Conservation (phyloP, 2,888 invertebrate genomes). For the Labia minor region DNA sequence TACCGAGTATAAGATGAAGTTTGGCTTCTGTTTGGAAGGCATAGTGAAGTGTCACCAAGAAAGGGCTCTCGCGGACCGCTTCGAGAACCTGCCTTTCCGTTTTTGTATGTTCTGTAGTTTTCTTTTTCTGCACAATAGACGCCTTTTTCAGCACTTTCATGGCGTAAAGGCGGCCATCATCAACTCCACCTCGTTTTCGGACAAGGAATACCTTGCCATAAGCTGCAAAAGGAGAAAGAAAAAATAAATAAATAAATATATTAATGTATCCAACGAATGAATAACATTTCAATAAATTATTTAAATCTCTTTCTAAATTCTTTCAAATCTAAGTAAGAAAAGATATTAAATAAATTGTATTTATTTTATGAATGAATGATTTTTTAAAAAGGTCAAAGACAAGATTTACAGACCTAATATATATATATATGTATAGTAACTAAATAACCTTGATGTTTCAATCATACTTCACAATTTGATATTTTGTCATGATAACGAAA, state of each 20-base stretch:
- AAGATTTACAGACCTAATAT: too few species aligned
- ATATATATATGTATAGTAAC: too few species aligned
- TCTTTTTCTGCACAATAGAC: slow-evolving; percentile 85
- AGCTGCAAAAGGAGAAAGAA: slow-evolving; percentile 45
- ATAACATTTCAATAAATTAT: too few species aligned
- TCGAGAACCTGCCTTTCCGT: slow-evolving; percentile 95
- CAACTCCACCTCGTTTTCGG: slow-evolving; percentile 74
- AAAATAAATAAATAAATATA: slow-evolving; percentile 8
- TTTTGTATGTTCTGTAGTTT: slow-evolving; percentile 93
- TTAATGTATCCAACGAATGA: background rate
- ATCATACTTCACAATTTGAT: too few species aligned
- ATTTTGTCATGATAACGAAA: too few species aligned
- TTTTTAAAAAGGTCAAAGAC: too few species aligned
- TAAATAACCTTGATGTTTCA: too few species aligned
- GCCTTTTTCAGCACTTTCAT: slow-evolving; percentile 98
- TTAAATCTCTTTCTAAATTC: too few species aligned
- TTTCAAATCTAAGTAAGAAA: slow-evolving; percentile 20
- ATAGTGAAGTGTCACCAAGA: slow-evolving; percentile 92
- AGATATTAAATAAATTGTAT: too few species aligned
- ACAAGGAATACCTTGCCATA: slow-evolving; percentile 95
- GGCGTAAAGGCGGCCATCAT: slow-evolving; percentile 84
- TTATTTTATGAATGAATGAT: too few species aligned
- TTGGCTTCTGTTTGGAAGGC: slow-evolving; percentile 97
- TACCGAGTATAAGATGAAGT: slow-evolving; percentile 91
- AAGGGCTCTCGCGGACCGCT: slow-evolving; percentile 87